phyloP scores from a whole-genome alignment of 2,888 invertebrate genomes.

The Caenorhabditis sp. region DNA sequence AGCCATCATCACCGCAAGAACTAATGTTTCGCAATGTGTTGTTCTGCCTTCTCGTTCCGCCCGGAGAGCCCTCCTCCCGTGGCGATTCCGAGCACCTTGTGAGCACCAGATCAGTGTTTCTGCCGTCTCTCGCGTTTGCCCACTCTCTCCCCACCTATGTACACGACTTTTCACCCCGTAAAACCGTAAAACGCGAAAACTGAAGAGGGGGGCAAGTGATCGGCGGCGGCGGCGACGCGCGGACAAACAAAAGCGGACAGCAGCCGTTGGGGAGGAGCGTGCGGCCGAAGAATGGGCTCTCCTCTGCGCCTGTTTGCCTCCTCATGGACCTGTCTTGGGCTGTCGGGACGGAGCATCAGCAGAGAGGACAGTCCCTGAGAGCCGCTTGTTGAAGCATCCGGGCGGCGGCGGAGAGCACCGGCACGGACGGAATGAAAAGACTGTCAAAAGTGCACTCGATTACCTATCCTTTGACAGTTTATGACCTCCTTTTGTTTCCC shows the following conservation, averaged over 20 bases:
- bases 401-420: neutral
- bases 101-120: constrained; percentile 37
- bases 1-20: neutral
- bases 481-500: neutral
- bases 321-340: constrained; percentile 31
- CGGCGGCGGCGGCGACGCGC: constrained; percentile 11
- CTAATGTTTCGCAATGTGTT: constrained; percentile 33
- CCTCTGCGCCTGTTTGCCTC: constrained; percentile 11
- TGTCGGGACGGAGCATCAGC: too few species aligned
- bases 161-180: constrained; percentile 61
- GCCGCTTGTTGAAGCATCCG: constrained; percentile 29
- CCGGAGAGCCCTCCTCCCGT: neutral
- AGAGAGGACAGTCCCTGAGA: constrained; percentile 1
- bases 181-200: constrained; percentile 53
- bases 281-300: constrained; percentile 8
- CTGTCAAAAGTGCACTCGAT: constrained; percentile 51
- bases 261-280: neutral
- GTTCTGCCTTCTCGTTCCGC: constrained; percentile 6
- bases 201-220: constrained; percentile 36
- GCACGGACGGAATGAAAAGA: constrained; percentile 6
- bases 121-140: neutral
- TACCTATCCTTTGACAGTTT: constrained; percentile 33
- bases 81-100: constrained; percentile 23
- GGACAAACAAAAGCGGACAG: constrained; percentile 37
- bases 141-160: constrained; percentile 4